A percentile compares a stretch with the other conserved stretches of the same genome.
phyloP scores from a whole-genome alignment of 1,140 invertebrate genomes.

The Cydia strobilella region DNA sequence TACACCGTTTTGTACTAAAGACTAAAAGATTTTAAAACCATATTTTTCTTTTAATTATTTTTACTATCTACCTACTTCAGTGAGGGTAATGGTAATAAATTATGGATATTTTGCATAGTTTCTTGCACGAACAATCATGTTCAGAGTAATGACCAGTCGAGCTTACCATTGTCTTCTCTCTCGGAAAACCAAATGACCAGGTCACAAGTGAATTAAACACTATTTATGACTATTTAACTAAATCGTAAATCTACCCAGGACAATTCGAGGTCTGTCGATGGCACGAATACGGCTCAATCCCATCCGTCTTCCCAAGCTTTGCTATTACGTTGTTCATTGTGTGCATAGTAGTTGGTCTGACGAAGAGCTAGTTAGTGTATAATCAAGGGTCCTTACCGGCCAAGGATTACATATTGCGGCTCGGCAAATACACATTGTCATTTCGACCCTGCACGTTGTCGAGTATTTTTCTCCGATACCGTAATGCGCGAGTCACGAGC shows the following conservation, averaged over 20 bases:
- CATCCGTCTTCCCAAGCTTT: constrained; percentile 2
- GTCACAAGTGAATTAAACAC: not conserved
- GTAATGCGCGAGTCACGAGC: constrained; percentile 78
- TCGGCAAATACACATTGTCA: constrained; percentile 30
- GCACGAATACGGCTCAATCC: not conserved
- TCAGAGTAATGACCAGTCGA: not conserved
- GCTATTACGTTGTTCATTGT: constrained; percentile 3
- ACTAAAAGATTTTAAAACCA: constrained; percentile 8
- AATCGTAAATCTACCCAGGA: not conserved
- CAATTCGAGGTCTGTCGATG: not conserved
- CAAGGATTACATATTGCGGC: constrained; percentile 18
- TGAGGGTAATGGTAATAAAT: constrained; percentile 1
- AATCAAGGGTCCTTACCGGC: constrained; percentile 24
- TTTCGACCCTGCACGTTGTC: constrained; percentile 53
- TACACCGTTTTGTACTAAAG: constrained; percentile 1
- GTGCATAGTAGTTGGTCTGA: constrained; percentile 19
- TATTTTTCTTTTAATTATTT: constrained; percentile 22
- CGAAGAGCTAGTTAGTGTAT: constrained; percentile 23
- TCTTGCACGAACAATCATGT: not conserved
- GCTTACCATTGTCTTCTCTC: not conserved
- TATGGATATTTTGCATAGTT: constrained; percentile 4
- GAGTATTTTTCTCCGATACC: constrained; percentile 73
- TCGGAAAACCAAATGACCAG: not conserved
- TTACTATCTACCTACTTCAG: not conserved
- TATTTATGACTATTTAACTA: not conserved